A percentile compares a stretch with the other conserved stretches of the same genome.
These are phyloP conservation scores for Eueides isabella DNA, from an alignment of 1,140 invertebrate genomes.

Conservation along the genomic window DNA sequence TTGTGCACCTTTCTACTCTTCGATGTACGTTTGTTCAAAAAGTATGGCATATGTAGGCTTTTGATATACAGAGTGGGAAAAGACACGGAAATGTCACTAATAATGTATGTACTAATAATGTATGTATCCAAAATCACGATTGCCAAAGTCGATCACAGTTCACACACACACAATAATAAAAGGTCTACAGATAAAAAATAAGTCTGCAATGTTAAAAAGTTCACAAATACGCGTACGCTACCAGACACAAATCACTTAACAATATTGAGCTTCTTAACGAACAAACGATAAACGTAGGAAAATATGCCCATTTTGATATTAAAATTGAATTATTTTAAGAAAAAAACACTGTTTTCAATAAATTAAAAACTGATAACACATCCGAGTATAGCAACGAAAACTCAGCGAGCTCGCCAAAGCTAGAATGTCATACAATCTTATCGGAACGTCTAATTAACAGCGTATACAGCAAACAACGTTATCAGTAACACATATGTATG, in stretches of 20 bases:
- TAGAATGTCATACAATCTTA: neutral
- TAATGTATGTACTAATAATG: neutral
- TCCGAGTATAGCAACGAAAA: neutral
- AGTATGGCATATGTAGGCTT: conserved; percentile 77
- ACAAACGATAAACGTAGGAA: conserved; percentile 71
- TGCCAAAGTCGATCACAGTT: neutral
- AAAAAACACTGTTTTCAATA: neutral
- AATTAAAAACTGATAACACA: neutral
- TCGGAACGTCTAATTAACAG: conserved; percentile 5
- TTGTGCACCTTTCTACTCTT: conserved; percentile 69
- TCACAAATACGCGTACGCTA: neutral
- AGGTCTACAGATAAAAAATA: neutral
- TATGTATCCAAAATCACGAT: neutral
- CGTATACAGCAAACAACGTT: neutral
- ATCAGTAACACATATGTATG: neutral
- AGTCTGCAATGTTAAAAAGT: neutral
- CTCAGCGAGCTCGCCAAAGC: neutral
- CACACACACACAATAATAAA: neutral
- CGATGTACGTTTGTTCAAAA: conserved; percentile 51
- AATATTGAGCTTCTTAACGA: conserved; percentile 60
- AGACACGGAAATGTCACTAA: neutral
- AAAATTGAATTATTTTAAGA: neutral
- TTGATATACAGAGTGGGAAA: conserved; percentile 36
- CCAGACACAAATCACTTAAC: conserved; percentile 33
- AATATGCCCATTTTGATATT: conserved; percentile 67